Base-by-base conservation (phyloP, 2,888 invertebrate genomes). In the Drosophila anomalata region DNA sequence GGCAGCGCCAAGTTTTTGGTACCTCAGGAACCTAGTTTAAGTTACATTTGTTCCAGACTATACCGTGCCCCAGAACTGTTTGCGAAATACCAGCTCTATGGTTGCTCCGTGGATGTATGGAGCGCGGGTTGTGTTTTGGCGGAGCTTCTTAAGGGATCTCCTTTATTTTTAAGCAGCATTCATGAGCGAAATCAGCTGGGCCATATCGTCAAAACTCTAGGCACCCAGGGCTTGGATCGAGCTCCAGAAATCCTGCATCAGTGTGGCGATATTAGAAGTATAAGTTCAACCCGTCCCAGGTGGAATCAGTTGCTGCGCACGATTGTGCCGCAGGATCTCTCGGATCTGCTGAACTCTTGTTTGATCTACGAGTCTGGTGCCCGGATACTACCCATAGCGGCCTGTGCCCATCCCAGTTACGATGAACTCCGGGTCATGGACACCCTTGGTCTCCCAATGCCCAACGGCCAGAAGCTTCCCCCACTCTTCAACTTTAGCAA, bases 21-120 rank as follows among this genome's bases (percentile, higher is more conserved):
- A 81, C 95, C 96, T 89, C 97, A 97, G 81, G 98, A 98, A 93
- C 97, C 97, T 29, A 99, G 98, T 92, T 97, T 98, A 69, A 98
- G 98, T 75, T 99, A 99, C 94, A 98, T 99, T 88, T 99, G 99
- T 93, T 98, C 99, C 91, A 96, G 98, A 86, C 97, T 97, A 92
- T 99, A 99, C 93, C 95, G 99, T 89, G 99, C 99, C 82, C 99
- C 99, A 44, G 99, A 99, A 93, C 95, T 99, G 90, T 99, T 99
- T 92, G 99, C 99, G 93, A 98, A 99, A 91, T 98, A 98, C 91
- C 98, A 97, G 87, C 96, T 97, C 92, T 98, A 98, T 92, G 97
- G 97, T 83, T 97, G 97, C 88, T 96, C 96, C 93, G 97, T 98
- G 90, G 98, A 97, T 97, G 90, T 99, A 76, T 99, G 99, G 99